Evolutionary conservation across 1,140 invertebrate genomes (phyloP), one percentile per base, ranked within the genome.

Genomic region (Ooceraea biroi): DNA sequence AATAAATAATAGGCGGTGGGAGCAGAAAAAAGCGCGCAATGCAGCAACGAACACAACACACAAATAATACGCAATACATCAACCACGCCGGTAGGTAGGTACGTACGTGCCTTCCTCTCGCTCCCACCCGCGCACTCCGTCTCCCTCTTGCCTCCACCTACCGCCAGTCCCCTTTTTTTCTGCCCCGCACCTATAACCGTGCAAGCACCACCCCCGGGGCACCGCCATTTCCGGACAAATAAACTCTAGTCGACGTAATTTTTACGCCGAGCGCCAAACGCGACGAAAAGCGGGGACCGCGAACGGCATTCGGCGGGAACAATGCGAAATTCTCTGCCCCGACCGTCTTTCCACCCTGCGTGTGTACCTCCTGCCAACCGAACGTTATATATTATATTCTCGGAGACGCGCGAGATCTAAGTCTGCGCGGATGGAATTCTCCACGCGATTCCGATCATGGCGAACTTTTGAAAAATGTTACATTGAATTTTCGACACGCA

Each of bases 1-100:
- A 94, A 94, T 94, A 94, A 94, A 94, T 94, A 94, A 94, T 94
- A 94, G 94, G 93, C 94, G 92, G 93, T 91, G 93, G 93, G 93
- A 93, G 93, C 93, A 91, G 93, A 94, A 94, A 94, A 94, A 94
- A 94, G 91, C 93, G 92, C 93, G 93, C 93, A 93, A 92, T 94
- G 94, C 93, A 94, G 93, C 93, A 94, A 91, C 90, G 93, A 94
- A 93, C 93, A 92, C 92, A 94, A 94, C 94, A 93, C 94, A 94
- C 93, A 93, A 94, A 94, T 94, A 94, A 94, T 94, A 94, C 93
- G 93, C 92, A 93, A 94, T 94, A 94, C 93, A 94, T 94, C 93
- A 93, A 92, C 90, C 92, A 88, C 89, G 91, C 89, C 85, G 90
- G 90, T 90, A 90, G 91, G 91, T 92, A 90, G 90, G 91, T 93